Evolutionary conservation across 2,113 vertebrate genomes (phyloP), one percentile per base, ranked within the genome.

Genomic region (Oreocharis arfaki): DNA sequence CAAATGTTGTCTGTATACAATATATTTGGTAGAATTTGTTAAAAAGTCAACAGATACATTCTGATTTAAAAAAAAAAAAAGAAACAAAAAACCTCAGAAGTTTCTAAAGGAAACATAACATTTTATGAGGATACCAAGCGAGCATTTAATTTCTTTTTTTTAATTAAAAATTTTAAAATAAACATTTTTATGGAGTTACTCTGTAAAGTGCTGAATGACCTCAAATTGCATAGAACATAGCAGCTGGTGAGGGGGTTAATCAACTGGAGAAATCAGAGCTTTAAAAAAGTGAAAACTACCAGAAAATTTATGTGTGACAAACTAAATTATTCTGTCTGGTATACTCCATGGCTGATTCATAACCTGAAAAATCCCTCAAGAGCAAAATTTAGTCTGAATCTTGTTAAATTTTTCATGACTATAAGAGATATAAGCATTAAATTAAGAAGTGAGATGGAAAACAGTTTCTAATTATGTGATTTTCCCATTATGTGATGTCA

Each of bases 351-450:
- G 50, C 64, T 68, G 15, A 73, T 70, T 82, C 24, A 22, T 87
- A 64, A 76, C 19, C 17, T 80, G 44, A 69, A 84, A 76, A 86
- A 89, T 77, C 47, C 50, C 28, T 90, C 39, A 84, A 88, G 67
- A 87, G 16, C 44, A 92, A 82, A 73, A 74, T 78, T 56, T 69
- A 69, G 15, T 82, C 42, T 79, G 28, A 61, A 33, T 89, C 32
- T 73, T 64, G 6, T 37, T 57, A 84, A 84, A 35, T 30, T 93
- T 79, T 77, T 53, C 80, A 75, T 69, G 6, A 56, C 27, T 65
- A 0, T 24, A 69, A 56, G 24, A 71, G 42, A 67, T 28, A 78
- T 0, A 81, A 70, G 24, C 24, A 88, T 57, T 77, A 79, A 56
- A 60, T 83, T 69, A 59, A 61, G 32, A 71, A 64, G 21, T 71